A percentile compares a stretch with the other conserved stretches of the same genome.
Conservation (phyloP, 2,888 invertebrate species). For the Pseudococcus viburni region DNA sequence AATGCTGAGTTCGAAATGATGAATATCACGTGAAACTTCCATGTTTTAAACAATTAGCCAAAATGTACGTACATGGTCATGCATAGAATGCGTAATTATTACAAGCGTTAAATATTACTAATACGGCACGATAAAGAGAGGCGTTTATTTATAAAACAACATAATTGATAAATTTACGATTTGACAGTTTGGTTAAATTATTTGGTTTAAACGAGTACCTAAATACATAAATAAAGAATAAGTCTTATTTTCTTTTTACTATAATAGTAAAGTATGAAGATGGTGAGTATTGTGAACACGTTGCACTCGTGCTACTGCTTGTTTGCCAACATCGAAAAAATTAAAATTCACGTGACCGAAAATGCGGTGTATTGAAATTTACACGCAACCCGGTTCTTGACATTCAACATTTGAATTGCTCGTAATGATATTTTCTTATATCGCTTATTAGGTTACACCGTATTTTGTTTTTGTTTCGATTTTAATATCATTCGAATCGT, state of each 20-base stretch:
- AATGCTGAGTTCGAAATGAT: constrained; percentile 51
- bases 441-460: not conserved
- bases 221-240: constrained; percentile 25
- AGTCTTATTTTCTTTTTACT: not conserved
- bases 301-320: constrained; percentile 10
- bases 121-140: constrained; percentile 40
- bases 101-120: constrained; percentile 41
- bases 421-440: constrained; percentile 32
- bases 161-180: constrained; percentile 56
- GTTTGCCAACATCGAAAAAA: constrained; percentile 16
- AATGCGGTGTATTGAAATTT: constrained; percentile 50
- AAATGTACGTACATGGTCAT: constrained; percentile 62
- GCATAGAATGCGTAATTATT: constrained; percentile 55
- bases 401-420: constrained; percentile 54
- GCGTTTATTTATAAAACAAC: constrained; percentile 54
- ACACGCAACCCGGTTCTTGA: constrained; percentile 53
- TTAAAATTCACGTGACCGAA: constrained; percentile 50
- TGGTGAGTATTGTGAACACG: constrained; percentile 16
- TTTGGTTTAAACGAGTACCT: constrained; percentile 36
- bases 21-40: constrained; percentile 60
- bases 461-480: not conserved
- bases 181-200: constrained; percentile 55
- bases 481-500: constrained; percentile 23
- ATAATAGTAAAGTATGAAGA: not conserved
- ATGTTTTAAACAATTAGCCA: constrained; percentile 64